Percentiles rank a stretch among this genome's conserved stretches.
Conservation (phyloP, 2,113 vertebrate genomes). For the Myrmecophaga tridactyla region DNA sequence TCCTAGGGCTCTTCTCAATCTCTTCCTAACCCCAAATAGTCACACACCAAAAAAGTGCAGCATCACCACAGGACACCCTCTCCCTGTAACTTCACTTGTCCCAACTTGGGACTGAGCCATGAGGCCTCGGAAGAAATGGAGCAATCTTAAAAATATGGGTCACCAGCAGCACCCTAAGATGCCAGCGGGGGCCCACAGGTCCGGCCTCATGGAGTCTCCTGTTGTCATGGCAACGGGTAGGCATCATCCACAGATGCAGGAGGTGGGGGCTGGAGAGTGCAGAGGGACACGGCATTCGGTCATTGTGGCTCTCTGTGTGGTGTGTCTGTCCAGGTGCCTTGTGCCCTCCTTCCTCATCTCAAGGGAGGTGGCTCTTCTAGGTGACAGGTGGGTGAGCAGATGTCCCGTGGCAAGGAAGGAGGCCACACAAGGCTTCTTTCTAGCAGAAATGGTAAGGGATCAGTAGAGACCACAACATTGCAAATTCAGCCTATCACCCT, state of each 20-base stretch:
- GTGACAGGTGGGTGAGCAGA: neutral
- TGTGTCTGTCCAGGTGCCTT: neutral
- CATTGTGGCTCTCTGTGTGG: neutral
- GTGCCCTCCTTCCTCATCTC: neutral
- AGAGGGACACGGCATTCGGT: neutral
- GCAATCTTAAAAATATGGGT: neutral
- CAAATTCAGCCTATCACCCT: neutral
- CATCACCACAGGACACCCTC: neutral
- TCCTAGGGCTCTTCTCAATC: neutral
- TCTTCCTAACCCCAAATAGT: neutral
- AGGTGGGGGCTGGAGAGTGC: neutral
- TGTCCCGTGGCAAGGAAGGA: fast-evolving
- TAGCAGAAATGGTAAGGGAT: neutral
- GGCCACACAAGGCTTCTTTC: neutral
- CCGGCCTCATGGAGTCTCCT: neutral
- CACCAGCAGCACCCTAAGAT: neutral
- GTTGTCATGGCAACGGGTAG: neutral
- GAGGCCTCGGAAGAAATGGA: neutral
- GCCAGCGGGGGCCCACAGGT: neutral
- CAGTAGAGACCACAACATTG: fast-evolving
- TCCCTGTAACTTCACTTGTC: neutral
- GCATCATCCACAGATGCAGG: neutral
- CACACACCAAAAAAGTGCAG: neutral
- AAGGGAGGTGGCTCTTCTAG: neutral
- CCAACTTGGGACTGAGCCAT: neutral